Evolutionary conservation across 2,888 invertebrate genomes (phyloP), one percentile per base, ranked within the genome.

Genomic region (Macrosiphum euphorbiae): DNA sequence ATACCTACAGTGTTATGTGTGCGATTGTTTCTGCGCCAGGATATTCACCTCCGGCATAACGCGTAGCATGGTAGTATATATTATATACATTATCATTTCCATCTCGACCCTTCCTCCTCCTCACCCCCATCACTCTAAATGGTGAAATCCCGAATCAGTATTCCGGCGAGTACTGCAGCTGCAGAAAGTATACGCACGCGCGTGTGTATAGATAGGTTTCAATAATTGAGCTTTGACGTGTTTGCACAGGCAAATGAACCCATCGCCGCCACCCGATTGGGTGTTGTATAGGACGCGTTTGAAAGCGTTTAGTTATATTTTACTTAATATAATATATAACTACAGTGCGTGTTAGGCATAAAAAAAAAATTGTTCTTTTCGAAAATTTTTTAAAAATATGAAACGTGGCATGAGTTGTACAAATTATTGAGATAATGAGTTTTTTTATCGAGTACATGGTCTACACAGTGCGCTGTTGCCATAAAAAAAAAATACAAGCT

Each of bases 121-220:
- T 11, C 1, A 44, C 88, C 58, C 61, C 10, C n/a, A 41, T 35
- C 35, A 44, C 35, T 11, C 4, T 44, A 85, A 86, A 84, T 16
- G 58, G 44, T 28, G n/a, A 90, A 94, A 94, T 94, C 93, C 90
- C 93, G 20, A 89, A 94, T 94, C 93, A 94, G 93, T 94, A 94
- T 94, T 94, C 93, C 28, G 47, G n/a, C 24, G 67, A 4, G 90
- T 52, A 52, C 16, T 78, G 35, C 35, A 78, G 78, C 67, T 16
- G n/a, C n/a, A 67, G n/a, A 67, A 86, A 44, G 28, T 44, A 55
- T 55, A 47, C 11, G 1, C 85, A 28, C 28, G 58, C 47, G n/a
- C 10, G 47, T 13, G 47, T 26, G 61, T 61, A 50, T 78, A 78
- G 78, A 78, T 78, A 78, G 35, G 78, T 78, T 41, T 24, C 28